Evolutionary conservation across 2,888 invertebrate species (phyloP).

Genomic region (Nemapogon koenigi): DNA sequence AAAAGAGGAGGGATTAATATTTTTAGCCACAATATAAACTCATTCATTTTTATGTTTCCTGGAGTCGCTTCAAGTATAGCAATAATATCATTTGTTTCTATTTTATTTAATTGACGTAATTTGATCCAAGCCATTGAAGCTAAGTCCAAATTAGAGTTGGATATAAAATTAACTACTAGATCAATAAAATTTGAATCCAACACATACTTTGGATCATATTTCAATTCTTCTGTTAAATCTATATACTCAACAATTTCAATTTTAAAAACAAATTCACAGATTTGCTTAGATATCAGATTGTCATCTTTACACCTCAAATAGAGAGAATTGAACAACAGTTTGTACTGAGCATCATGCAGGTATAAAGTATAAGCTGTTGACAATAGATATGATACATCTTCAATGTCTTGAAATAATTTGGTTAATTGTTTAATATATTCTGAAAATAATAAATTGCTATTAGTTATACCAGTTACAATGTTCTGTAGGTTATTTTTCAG

Average conservation of each 20-base stretch:
- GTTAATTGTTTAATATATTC: slow-evolving; percentile 22
- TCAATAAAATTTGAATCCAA: slow-evolving; percentile 36
- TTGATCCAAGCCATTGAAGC: slow-evolving; percentile 56
- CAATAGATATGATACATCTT: slow-evolving; percentile 33
- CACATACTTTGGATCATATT: slow-evolving; percentile 34
- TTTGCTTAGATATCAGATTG: slow-evolving; percentile 21
- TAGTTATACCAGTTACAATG: slow-evolving; percentile 25
- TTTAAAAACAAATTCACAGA: slow-evolving; percentile 42
- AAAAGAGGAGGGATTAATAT: slow-evolving; percentile 46
- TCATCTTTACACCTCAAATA: slow-evolving; percentile 29
- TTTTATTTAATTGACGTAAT: slow-evolving; percentile 36
- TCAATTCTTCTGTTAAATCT: slow-evolving; percentile 35
- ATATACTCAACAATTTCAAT: slow-evolving; percentile 50
- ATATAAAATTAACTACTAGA: slow-evolving; percentile 39
- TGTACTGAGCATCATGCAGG: slow-evolving; percentile 32
- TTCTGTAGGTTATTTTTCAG: slow-evolving; percentile 30
- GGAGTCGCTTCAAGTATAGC: slow-evolving; percentile 44
- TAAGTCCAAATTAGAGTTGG: slow-evolving; percentile 47
- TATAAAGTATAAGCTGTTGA: slow-evolving; percentile 31
- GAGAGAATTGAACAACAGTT: slow-evolving; percentile 35
- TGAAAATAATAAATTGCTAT: neutral
- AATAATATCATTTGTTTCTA: slow-evolving; percentile 27
- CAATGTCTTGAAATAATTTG: slow-evolving; percentile 35
- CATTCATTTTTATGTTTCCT: slow-evolving; percentile 45
- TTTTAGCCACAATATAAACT: slow-evolving; percentile 50